A percentile compares a stretch with the other conserved stretches of the same genome.
Evolutionary conservation across 2,113 vertebrate species (phyloP).

Genomic region (Albula goreensis): DNA sequence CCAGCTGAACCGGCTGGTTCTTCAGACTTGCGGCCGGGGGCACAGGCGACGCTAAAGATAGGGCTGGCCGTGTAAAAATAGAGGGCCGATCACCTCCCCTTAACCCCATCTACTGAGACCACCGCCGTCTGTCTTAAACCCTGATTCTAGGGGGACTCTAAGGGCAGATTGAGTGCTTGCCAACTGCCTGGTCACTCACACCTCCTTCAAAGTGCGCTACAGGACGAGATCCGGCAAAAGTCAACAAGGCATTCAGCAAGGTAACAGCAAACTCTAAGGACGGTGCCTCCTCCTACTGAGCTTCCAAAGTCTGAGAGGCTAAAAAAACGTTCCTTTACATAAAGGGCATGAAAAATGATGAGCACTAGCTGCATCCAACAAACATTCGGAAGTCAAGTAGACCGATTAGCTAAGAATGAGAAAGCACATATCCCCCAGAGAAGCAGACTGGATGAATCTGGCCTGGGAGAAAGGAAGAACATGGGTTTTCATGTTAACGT

Average conservation of each 20-base stretch:
- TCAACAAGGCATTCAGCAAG: background rate
- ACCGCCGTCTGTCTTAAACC: slow-evolving; percentile 34
- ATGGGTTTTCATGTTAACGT: background rate
- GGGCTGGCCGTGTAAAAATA: slow-evolving; percentile 59
- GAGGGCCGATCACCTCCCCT: slow-evolving; percentile 41
- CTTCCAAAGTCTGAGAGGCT: background rate
- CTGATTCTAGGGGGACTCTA: background rate
- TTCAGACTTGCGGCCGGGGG: slow-evolving; percentile 58
- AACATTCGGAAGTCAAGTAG: background rate
- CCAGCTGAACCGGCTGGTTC: slow-evolving; percentile 33
- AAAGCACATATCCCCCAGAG: background rate
- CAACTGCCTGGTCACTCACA: background rate
- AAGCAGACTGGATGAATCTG: background rate
- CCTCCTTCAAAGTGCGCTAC: background rate
- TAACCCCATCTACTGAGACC: slow-evolving; percentile 52
- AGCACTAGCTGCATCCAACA: background rate
- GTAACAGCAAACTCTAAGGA: background rate
- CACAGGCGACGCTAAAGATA: slow-evolving; percentile 61
- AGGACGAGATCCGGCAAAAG: background rate
- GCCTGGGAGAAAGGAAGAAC: slow-evolving; percentile 10
- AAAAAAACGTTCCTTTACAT: background rate
- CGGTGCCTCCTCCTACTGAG: too few species aligned
- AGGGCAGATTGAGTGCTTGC: background rate
- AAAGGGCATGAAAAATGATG: background rate
- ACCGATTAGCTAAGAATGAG: background rate